Base-by-base conservation (phyloP, 2,888 invertebrate genomes). In the Eupithecia abbreviata region DNA sequence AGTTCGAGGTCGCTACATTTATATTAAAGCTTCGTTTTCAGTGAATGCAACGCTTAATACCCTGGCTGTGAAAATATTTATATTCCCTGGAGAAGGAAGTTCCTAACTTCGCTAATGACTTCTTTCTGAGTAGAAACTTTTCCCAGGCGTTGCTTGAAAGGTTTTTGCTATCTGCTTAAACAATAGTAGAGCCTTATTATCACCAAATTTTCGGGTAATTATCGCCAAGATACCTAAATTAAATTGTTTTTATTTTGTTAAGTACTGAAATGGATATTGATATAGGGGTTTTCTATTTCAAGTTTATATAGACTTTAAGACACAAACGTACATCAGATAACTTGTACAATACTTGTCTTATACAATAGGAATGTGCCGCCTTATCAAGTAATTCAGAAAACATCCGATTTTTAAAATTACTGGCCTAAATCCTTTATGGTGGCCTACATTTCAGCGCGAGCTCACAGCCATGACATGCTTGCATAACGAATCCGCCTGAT, bases 61-160 rank as follows among this genome's bases (percentile, higher is more conserved):
- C 85, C 85, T 86, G 87, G 88, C 89, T 89, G 87, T 86, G 87
- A 87, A 90, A 93, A 93, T 93, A 92, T 93, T 93, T 93, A 91
- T 92, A 90, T 90, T 90, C 90, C 89, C 89, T 75, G 83, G 83
- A 85, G 85, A 84, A 85, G 85, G 87, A 90, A 92, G 87, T 93
- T 86, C 85, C 83, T 85, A 93, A 92, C 90, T 93, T 91, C 80
- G 87, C 90, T 94, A 94, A 93, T 93, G 93, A 93, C 93, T 92
- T 92, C 91, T 93, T 93, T 93, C 90, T 88, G 89, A 90, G 88
- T 88, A 84, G 85, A 85, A 91, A 93, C 90, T 92, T 92, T 87
- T 84, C 86, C 86, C 85, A 72, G 85, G 84, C 87, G 89, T 87
- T 85, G 87, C 89, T 91, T 86, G 87, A 88, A 89, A 89, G 89